These are phyloP conservation scores for Xenopus laevis DNA, from an alignment of 2,113 vertebrate genomes.

Conservation along the genomic window DNA sequence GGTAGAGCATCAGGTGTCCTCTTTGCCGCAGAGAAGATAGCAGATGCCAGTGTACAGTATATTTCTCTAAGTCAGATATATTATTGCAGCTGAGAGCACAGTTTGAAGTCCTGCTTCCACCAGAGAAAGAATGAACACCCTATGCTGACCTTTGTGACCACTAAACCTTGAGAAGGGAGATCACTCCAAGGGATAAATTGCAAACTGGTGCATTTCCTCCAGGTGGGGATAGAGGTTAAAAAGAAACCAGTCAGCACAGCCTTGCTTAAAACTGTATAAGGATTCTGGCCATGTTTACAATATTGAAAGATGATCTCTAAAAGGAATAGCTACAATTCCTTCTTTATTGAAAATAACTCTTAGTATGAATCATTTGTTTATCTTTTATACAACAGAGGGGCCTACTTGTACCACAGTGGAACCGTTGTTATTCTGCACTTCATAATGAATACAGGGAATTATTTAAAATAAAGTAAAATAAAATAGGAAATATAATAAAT, in stretches of 20 bases:
- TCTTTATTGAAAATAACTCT: too few species aligned
- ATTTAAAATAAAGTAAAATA: too few species aligned
- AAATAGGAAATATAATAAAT: too few species aligned
- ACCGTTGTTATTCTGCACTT: too few species aligned
- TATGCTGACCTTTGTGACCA: constrained; percentile 23
- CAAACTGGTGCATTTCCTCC: constrained; percentile 15
- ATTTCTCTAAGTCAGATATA: constrained; percentile 25
- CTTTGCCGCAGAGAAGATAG: constrained; percentile 32
- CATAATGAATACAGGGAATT: too few species aligned
- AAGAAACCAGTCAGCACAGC: constrained; percentile 10
- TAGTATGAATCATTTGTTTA: too few species aligned
- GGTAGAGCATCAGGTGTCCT: constrained; percentile 40
- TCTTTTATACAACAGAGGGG: too few species aligned
- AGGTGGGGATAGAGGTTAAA: constrained; percentile 25
- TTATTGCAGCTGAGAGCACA: constrained; percentile 45
- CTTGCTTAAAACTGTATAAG: not conserved
- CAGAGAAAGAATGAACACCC: constrained; percentile 21
- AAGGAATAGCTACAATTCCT: not conserved
- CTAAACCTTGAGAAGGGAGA: constrained; percentile 2
- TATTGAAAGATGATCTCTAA: not conserved
- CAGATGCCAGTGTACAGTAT: constrained; percentile 32
- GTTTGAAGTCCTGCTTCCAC: constrained; percentile 26
- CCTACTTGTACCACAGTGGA: too few species aligned
- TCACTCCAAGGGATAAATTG: constrained; percentile 6
- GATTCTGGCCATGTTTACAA: not conserved